A percentile compares a stretch with the other conserved stretches of the same genome.
Conservation (phyloP, 2,113 vertebrate genomes). For the Verasper variegatus region DNA sequence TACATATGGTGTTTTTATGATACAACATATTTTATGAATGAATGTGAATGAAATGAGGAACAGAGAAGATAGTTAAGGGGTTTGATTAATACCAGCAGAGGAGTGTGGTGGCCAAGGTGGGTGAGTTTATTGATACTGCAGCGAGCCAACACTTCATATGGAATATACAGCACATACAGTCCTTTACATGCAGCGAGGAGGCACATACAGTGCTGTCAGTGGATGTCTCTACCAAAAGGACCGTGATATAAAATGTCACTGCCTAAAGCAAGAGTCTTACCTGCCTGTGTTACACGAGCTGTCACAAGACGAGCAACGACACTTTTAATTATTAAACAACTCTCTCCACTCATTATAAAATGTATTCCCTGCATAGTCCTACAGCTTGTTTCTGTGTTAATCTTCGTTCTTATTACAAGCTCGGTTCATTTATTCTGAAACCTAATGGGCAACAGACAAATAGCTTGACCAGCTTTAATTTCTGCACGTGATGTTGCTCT, state of each 20-base stretch:
- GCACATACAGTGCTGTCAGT: not conserved
- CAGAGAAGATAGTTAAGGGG: no score
- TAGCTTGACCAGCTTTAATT: conserved; percentile 37
- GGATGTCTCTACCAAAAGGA: not conserved
- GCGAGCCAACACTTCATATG: not conserved
- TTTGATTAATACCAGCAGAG: not conserved
- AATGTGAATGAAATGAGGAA: no score
- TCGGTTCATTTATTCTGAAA: conserved; percentile 12
- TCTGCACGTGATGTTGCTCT: conserved; percentile 51
- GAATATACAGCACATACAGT: not conserved
- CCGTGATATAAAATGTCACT: not conserved
- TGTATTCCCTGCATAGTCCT: conserved; percentile 13
- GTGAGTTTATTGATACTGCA: not conserved
- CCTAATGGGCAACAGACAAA: conserved; percentile 32
- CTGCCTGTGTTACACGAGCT: conserved; percentile 7
- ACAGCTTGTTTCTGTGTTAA: conserved; percentile 6
- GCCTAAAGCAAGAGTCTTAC: conserved; percentile 20
- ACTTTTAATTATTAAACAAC: conserved; percentile 48
- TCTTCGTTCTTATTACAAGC: not conserved
- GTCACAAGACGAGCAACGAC: conserved; percentile 1
- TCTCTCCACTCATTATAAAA: conserved; percentile 11
- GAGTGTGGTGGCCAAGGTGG: not conserved
- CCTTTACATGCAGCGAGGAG: not conserved
- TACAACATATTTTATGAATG: no score
- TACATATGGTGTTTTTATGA: no score